Percentiles rank a stretch among this genome's conserved stretches.
phyloP scores from a whole-genome alignment of 2,888 invertebrate species.

The Agriopis aurantiaria region DNA sequence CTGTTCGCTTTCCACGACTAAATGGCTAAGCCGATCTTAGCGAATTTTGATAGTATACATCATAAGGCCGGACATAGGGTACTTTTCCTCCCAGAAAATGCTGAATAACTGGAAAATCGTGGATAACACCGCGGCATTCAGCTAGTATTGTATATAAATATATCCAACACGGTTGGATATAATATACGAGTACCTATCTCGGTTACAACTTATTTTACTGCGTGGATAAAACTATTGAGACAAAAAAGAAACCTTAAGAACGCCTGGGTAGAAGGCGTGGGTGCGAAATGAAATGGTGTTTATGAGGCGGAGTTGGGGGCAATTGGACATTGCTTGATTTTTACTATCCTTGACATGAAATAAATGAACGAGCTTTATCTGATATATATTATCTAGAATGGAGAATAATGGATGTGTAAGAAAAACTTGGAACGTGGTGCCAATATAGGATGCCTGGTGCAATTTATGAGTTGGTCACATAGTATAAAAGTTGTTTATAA shows the following conservation, averaged over 20 bases:
- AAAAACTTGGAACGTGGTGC: not conserved
- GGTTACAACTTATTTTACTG: constrained; percentile 16
- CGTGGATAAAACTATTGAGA: not conserved
- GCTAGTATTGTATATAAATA: too few species aligned
- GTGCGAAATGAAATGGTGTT: constrained; percentile 46
- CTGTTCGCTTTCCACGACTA: too few species aligned
- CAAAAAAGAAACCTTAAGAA: constrained; percentile 47
- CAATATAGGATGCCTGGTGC: not conserved
- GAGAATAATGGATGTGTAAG: not conserved
- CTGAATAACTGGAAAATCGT: too few species aligned
- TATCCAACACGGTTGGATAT: not conserved
- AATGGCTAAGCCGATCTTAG: too few species aligned
- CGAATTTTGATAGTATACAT: too few species aligned
- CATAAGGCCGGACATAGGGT: too few species aligned
- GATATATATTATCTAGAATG: not conserved
- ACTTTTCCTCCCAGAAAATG: too few species aligned
- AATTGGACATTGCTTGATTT: constrained; percentile 49
- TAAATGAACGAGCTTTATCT: constrained; percentile 16
- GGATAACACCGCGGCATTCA: too few species aligned
- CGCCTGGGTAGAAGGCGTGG: constrained; percentile 43
- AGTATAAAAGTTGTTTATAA: not conserved
- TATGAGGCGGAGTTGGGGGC: constrained; percentile 52
- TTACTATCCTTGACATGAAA: constrained; percentile 39
- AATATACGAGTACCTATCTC: not conserved
- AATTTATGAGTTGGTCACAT: too few species aligned